phyloP scores from a whole-genome alignment of 2,888 invertebrate genomes.

The Callosobruchus maculatus region DNA sequence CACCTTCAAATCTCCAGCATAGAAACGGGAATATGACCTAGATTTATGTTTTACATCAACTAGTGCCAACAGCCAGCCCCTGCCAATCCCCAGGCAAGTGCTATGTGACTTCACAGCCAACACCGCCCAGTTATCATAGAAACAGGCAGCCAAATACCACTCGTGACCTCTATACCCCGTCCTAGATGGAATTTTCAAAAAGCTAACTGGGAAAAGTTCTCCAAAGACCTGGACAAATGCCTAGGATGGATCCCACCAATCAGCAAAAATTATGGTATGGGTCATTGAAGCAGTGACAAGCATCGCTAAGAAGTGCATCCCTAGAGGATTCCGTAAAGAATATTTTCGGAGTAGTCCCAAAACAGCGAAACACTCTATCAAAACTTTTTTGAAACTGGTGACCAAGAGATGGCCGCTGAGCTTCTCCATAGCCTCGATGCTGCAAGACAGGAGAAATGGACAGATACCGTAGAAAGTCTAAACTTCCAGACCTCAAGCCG shows the following conservation, averaged over 20 bases:
- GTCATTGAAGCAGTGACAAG: constrained; percentile 11
- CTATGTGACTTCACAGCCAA: constrained; percentile 17
- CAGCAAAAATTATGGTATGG: constrained; percentile 8
- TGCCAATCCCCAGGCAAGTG: constrained; percentile 2
- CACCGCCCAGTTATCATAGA: constrained; percentile 16
- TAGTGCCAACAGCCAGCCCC: constrained; percentile 2
- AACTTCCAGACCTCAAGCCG: background rate
- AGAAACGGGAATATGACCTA: constrained; percentile 15
- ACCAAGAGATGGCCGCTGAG: constrained; percentile 12
- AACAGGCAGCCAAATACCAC: constrained; percentile 11
- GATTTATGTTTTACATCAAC: constrained; percentile 14
- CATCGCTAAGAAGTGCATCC: constrained; percentile 14
- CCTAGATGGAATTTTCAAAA: constrained; percentile 17
- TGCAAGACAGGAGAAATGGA: constrained; percentile 5
- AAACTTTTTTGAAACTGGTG: too few relatives aligned
- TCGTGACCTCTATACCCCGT: constrained; percentile 8
- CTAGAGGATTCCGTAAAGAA: constrained; percentile 15
- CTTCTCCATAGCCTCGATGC: constrained; percentile 14
- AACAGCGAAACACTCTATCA: too few relatives aligned
- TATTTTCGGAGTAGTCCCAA: too few relatives aligned
- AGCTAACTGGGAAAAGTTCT: too few relatives aligned
- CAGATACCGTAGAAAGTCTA: background rate
- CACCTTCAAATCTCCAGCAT: constrained; percentile 20
- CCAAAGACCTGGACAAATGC: constrained; percentile 11
- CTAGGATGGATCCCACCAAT: constrained; percentile 8